Percentiles rank a stretch among this genome's conserved stretches.
phyloP scores from a whole-genome alignment of 92 coral and sea anemone genomes.

The Anthopleura xanthogrammica region DNA sequence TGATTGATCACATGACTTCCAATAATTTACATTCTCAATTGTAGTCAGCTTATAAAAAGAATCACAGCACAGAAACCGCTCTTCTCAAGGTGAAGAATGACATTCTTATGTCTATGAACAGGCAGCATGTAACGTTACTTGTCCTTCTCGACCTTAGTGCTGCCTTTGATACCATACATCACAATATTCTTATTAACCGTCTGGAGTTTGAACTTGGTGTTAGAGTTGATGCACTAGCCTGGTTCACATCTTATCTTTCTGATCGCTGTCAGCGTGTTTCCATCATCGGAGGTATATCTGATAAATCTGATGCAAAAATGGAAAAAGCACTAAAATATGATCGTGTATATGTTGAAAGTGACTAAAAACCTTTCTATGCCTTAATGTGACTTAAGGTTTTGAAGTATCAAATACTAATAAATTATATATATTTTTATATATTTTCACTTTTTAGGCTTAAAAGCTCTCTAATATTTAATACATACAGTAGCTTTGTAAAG shows the following conservation, averaged over 20 bases:
- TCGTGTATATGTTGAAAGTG: no score
- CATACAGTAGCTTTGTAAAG: no score
- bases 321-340: no score
- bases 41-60: conserved; percentile 15
- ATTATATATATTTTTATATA: no score
- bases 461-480: no score
- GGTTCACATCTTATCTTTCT: conserved; percentile 5
- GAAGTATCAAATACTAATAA: no score
- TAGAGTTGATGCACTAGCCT: not conserved
- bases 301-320: no score
- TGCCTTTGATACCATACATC: not conserved
- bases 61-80: conserved; percentile 24
- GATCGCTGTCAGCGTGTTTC: conserved; percentile 13
- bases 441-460: no score
- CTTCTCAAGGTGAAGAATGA: conserved; percentile 7
- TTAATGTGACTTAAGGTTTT: no score
- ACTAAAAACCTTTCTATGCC: no score
- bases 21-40: not conserved
- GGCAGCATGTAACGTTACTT: conserved; percentile 15
- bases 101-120: conserved; percentile 19
- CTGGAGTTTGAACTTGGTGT: conserved; percentile 6
- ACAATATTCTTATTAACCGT: not conserved
- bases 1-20: not conserved
- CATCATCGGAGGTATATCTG: not conserved
- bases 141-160: not conserved